Evolutionary conservation across 2,888 invertebrate genomes (phyloP).

Genomic region (Aleiodes testaceus): DNA sequence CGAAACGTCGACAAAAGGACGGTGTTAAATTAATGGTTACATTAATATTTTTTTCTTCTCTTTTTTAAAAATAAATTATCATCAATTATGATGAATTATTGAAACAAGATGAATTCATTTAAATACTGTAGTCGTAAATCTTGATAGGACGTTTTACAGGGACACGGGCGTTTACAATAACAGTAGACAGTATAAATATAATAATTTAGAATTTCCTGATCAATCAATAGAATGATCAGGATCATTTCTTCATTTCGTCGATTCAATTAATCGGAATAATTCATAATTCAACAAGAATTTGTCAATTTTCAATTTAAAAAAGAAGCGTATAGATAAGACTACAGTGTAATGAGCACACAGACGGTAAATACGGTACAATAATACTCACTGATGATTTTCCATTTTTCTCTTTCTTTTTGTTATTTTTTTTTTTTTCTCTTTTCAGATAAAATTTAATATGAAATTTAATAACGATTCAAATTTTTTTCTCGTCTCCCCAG

Average conservation of each 20-base stretch:
- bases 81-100: slow-evolving; percentile 4
- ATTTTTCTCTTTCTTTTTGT: slow-evolving; percentile 31
- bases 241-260: slow-evolving; percentile 35
- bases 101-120: neutral
- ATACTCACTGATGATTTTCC: slow-evolving; percentile 22
- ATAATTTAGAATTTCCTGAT: slow-evolving; percentile 39
- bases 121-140: neutral
- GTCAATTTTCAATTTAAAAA: slow-evolving; percentile 19
- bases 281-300: slow-evolving; percentile 21
- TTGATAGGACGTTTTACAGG: slow-evolving; percentile 16
- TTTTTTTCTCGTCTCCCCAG: neutral
- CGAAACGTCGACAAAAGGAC: slow-evolving; percentile 5
- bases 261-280: slow-evolving; percentile 37
- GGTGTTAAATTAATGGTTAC: slow-evolving; percentile 14
- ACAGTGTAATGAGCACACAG: slow-evolving; percentile 26
- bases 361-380: slow-evolving; percentile 17
- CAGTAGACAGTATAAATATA: slow-evolving; percentile 43
- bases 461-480: slow-evolving; percentile 40
- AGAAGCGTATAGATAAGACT: slow-evolving; percentile 20
- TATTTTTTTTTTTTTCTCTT: slow-evolving; percentile 12
- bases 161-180: slow-evolving; percentile 48
- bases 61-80: no score
- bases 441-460: slow-evolving; percentile 45
- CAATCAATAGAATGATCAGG: slow-evolving; percentile 43
- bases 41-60: neutral